phyloP scores from a whole-genome alignment of 2,888 invertebrate genomes.

The Lycophotia porphyrea region DNA sequence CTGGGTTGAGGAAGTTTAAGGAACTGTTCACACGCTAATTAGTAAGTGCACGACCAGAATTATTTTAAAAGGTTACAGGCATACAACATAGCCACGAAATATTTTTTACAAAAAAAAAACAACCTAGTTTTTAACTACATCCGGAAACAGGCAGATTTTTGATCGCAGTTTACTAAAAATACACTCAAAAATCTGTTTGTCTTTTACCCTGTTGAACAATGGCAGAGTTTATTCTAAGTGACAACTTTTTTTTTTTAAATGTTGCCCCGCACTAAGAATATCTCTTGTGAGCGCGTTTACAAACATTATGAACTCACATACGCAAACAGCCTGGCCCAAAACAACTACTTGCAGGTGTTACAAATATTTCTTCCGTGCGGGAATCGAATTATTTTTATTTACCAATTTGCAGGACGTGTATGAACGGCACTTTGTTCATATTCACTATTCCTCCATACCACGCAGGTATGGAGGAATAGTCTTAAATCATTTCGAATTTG shows the following conservation, averaged over 20 bases:
- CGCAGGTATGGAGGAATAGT: no score
- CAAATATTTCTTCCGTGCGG: not conserved
- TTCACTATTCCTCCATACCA: not conserved
- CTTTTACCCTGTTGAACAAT: not conserved
- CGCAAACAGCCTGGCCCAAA: no score
- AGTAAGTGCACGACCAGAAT: conserved; percentile 31
- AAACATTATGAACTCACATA: no score
- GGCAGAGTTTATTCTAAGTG: no score
- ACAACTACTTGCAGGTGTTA: no score
- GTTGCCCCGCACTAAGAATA: no score
- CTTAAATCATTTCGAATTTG: not conserved
- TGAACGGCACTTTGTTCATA: not conserved
- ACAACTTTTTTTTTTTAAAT: no score
- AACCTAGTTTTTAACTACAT: not conserved
- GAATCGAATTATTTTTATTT: not conserved
- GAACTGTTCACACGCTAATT: conserved; percentile 49
- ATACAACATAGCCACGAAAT: not conserved
- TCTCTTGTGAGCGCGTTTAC: no score
- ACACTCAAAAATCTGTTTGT: not conserved
- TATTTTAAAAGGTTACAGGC: conserved; percentile 7
- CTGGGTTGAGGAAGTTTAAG: conserved; percentile 31
- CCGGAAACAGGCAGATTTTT: no score
- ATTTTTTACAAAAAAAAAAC: not conserved
- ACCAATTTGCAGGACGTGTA: not conserved
- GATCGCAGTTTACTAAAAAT: no score